phyloP scores from a whole-genome alignment of 2,113 vertebrate species.

The Sisor rabdophorus region DNA sequence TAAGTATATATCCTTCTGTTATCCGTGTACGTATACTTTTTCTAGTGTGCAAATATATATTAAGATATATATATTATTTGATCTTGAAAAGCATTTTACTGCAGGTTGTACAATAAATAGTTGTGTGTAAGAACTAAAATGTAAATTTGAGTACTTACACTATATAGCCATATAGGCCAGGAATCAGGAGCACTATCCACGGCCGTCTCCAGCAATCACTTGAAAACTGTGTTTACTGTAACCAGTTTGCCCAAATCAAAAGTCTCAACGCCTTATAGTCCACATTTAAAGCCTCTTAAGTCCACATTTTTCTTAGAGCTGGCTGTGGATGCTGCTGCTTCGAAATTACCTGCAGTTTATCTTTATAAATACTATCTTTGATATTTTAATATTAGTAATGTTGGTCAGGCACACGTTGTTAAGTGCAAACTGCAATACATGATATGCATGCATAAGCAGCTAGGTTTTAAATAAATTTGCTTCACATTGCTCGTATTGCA shows the following conservation, averaged over 20 bases:
- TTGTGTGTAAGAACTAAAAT: too few relatives aligned
- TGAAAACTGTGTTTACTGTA: neutral
- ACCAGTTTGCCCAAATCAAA: neutral
- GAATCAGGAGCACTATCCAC: neutral
- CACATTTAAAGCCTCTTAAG: neutral
- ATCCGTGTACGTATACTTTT: too few relatives aligned
- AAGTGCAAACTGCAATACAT: neutral
- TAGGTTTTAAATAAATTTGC: slow-evolving; percentile 17
- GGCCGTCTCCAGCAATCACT: too few relatives aligned
- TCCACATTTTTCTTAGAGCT: neutral
- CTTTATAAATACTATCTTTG: neutral
- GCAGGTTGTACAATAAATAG: too few relatives aligned
- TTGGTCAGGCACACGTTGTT: slow-evolving; percentile 13
- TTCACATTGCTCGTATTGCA: neutral
- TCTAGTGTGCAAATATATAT: too few relatives aligned
- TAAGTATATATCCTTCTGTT: too few relatives aligned
- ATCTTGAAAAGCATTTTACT: too few relatives aligned
- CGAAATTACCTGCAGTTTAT: neutral
- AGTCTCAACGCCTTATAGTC: too few relatives aligned
- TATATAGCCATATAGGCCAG: neutral
- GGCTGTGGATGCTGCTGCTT: neutral
- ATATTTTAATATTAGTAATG: slow-evolving; percentile 4
- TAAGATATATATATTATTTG: too few relatives aligned
- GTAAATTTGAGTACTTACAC: neutral
- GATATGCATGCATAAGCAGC: neutral